Conservation (phyloP, 1,140 invertebrate genomes). For the Philotrypesis tridentata region DNA sequence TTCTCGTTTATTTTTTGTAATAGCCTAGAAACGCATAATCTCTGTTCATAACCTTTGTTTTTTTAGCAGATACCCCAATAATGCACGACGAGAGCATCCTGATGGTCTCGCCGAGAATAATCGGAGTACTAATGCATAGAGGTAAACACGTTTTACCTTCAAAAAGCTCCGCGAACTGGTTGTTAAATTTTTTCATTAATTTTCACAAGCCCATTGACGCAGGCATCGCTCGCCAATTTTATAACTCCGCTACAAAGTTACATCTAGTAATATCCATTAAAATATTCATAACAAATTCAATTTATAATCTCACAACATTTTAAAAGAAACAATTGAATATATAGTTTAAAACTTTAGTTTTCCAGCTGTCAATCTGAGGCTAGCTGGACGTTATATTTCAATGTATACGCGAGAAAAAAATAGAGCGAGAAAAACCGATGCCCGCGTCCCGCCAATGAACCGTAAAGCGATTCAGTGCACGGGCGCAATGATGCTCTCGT, state of each 20-base stretch:
- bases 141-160: conserved; percentile 33
- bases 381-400: conserved; percentile 1
- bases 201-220: not conserved
- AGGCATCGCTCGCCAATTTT: conserved; percentile 5
- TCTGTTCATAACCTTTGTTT: conserved; percentile 21
- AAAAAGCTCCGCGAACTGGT: conserved; percentile 24
- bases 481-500: conserved; percentile 33
- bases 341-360: conserved; percentile 30
- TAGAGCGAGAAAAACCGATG: conserved; percentile 51
- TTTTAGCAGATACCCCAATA: conserved; percentile 2
- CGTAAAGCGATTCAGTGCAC: conserved; percentile 47
- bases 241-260: not conserved
- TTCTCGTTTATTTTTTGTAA: conserved; percentile 26
- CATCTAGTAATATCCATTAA: conserved; percentile 9
- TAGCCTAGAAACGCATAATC: conserved; percentile 42
- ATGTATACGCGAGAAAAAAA: conserved; percentile 34
- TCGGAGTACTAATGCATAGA: conserved; percentile 19
- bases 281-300: conserved; percentile 30
- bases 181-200: conserved; percentile 19
- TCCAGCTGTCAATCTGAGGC: conserved; percentile 16
- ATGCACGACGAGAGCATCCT: conserved; percentile 45
- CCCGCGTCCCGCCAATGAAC: conserved; percentile 45
- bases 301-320: conserved; percentile 21
- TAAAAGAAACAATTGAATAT: conserved; percentile 32
- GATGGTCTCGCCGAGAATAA: conserved; percentile 44